These are phyloP conservation scores for Gadus macrocephalus DNA, from an alignment of 2,113 vertebrate genomes.

Conservation along the genomic window DNA sequence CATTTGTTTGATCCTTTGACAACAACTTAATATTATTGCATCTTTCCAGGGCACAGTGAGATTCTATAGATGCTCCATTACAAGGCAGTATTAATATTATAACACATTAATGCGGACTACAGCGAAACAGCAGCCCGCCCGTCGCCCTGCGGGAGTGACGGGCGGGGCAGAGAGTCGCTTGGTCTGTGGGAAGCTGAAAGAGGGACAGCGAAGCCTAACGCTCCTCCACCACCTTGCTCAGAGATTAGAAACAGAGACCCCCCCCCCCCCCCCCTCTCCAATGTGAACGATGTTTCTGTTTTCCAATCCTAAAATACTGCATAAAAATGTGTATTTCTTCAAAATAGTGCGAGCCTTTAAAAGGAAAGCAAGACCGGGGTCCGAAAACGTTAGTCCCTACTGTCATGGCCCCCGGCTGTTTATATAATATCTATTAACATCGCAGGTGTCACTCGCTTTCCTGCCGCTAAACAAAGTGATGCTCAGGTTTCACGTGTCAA, in stretches of 20 bases:
- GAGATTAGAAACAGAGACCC: too few species aligned
- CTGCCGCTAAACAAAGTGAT: too few species aligned
- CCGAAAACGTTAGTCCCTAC: conserved; percentile 28
- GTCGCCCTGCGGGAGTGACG: not conserved
- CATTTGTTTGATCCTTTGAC: conserved; percentile 24
- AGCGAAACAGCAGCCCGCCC: not conserved
- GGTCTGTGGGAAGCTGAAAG: conserved; percentile 18
- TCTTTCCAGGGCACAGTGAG: conserved; percentile 19
- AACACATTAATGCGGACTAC: not conserved
- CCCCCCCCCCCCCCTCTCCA: conserved; percentile 5
- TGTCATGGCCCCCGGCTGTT: not conserved
- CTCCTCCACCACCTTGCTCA: not conserved
- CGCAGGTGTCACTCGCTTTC: conserved; percentile 8
- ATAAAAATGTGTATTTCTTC: conserved; percentile 10
- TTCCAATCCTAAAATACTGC: conserved; percentile 46
- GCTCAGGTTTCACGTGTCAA: too few species aligned
- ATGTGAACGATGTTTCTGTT: conserved; percentile 4
- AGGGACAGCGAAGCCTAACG: conserved; percentile 14
- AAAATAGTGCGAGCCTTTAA: conserved; percentile 19
- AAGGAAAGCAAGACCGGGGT: not conserved
- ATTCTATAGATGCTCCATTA: conserved; percentile 7
- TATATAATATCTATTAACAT: conserved; percentile 9
- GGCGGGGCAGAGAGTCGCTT: not conserved
- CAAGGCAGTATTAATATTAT: too few species aligned
- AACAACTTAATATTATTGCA: conserved; percentile 41